Base-by-base conservation (phyloP, 2,113 vertebrate genomes). In the Microcebus lehilahytsara region DNA sequence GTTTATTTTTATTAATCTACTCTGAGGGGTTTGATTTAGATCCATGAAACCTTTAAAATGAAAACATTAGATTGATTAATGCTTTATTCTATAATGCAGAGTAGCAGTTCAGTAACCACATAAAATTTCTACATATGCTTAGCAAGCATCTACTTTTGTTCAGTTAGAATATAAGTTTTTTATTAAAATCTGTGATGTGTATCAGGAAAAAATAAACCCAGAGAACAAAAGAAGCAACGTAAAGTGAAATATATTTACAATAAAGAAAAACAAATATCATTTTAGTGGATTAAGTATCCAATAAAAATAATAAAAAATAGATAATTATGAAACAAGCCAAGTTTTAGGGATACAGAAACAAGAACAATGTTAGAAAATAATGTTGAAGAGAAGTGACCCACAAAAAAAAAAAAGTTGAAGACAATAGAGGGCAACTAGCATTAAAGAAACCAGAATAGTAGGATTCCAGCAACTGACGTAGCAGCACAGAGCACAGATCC, bases 281-380 rank as follows among this genome's bases (percentile, higher is more conserved):
- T 58, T 87, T 40, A 79, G 27, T 89, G n/a, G 37, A 64, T 40
- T 77, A 23, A 56, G 12, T 53, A 42, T 56, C 78, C 79, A 51
- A 14, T 74, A 27, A 71, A 94, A 84, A 79, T 53, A 46, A 46
- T 51, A 92, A 93, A 80, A 9, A 72, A 42, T 51, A 51, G 14
- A 51, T 69, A 46, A 87, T 81, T 86, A 40, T 58, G 42, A 75
- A 72, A 74, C 53, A 89, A 32, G 3, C 0, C 62, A 85, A 37
- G 0, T 46, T 79, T 90, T 58, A 71, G n/a, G 84, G 16, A 87
- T 30, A 8, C 30, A 83, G 78, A 95, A 91, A 79, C 14, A 66
- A 72, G 75, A 87, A 96, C 10, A 60, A 17, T 25, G 87, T 71
- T 56, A 88, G 56, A 84, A 95, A 85, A 64, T 88, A 69, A 91